phyloP scores from a whole-genome alignment of 2,888 invertebrate species.

The Xestia xanthographa region DNA sequence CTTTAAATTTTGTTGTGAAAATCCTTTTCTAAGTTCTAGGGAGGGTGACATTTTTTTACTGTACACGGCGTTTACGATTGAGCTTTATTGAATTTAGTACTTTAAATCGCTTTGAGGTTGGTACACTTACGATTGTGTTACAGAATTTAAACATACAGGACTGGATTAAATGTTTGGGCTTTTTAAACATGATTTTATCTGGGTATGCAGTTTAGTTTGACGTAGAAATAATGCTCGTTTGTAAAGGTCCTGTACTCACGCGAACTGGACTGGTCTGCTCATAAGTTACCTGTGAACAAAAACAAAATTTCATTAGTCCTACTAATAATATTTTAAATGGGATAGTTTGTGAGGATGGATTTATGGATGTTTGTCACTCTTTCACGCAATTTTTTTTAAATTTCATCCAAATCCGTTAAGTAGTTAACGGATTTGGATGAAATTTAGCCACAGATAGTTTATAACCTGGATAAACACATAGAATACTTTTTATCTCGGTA shows the following conservation, averaged over 20 bases:
- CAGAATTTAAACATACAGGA: neutral
- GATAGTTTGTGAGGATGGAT: too few species aligned
- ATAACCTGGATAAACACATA: too few species aligned
- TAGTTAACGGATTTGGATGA: too few species aligned
- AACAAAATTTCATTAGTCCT: constrained; percentile 24
- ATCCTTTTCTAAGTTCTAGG: constrained; percentile 60
- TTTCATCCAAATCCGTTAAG: too few species aligned
- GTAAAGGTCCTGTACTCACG: constrained; percentile 35
- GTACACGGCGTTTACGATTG: constrained; percentile 41
- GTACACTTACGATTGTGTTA: constrained; percentile 7
- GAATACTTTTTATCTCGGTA: too few species aligned
- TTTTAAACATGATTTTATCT: neutral
- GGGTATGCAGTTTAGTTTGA: neutral
- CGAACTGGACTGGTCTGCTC: constrained; percentile 12
- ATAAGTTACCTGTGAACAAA: constrained; percentile 54
- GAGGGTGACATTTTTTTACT: constrained; percentile 46
- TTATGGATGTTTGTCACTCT: too few species aligned
- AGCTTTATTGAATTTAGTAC: constrained; percentile 50
- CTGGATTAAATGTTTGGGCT: neutral
- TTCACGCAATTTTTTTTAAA: too few species aligned
- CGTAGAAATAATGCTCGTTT: neutral
- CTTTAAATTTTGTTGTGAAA: constrained; percentile 68
- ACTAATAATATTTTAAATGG: too few species aligned
- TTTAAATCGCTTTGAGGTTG: constrained; percentile 22
- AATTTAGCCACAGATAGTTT: too few species aligned